Conservation (phyloP, 2,888 invertebrate genomes). For the Ophion ventricosus region DNA sequence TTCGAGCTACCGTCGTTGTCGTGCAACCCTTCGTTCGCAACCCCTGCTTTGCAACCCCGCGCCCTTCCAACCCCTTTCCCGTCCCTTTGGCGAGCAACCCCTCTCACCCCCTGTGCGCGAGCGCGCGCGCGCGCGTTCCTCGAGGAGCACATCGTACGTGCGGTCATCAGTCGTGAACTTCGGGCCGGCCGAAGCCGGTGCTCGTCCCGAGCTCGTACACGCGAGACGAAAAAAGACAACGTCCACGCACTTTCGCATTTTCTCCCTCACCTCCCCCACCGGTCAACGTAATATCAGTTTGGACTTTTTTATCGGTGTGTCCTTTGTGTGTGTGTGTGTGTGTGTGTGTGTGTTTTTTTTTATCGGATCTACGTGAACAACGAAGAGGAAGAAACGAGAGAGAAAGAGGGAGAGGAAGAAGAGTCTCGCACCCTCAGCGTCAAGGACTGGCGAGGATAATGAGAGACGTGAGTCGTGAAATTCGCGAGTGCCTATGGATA, state of each 20-base stretch:
- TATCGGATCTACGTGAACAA: slow-evolving; percentile 34
- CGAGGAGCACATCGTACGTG: slow-evolving; percentile 66
- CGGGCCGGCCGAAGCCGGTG: slow-evolving; percentile 74
- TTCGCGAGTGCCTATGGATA: slow-evolving; percentile 16
- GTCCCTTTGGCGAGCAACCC: background rate
- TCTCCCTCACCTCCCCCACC: slow-evolving; percentile 11
- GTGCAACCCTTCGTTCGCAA: slow-evolving; percentile 43
- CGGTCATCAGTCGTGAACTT: slow-evolving; percentile 75
- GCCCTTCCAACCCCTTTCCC: background rate
- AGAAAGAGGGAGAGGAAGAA: background rate
- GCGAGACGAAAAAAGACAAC: slow-evolving; percentile 22
- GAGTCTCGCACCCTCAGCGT: slow-evolving; percentile 30
- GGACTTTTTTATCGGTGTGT: background rate
- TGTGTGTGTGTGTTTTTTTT: slow-evolving; percentile 46
- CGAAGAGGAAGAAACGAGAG: slow-evolving; percentile 22
- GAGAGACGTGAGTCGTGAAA: slow-evolving; percentile 69
- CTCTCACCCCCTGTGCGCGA: background rate
- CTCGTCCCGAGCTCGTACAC: slow-evolving; percentile 65
- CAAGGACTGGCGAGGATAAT: slow-evolving; percentile 63
- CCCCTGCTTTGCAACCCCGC: background rate
- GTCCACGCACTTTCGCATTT: slow-evolving; percentile 15
- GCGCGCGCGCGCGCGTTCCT: slow-evolving; percentile 22
- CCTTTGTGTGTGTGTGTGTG: background rate
- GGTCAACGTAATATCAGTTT: background rate
- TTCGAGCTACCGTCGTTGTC: slow-evolving; percentile 41